Evolutionary conservation across 2,113 vertebrate species (phyloP), one percentile per base, ranked within the genome.

Genomic region (Lamprologus ornatipinnis): DNA sequence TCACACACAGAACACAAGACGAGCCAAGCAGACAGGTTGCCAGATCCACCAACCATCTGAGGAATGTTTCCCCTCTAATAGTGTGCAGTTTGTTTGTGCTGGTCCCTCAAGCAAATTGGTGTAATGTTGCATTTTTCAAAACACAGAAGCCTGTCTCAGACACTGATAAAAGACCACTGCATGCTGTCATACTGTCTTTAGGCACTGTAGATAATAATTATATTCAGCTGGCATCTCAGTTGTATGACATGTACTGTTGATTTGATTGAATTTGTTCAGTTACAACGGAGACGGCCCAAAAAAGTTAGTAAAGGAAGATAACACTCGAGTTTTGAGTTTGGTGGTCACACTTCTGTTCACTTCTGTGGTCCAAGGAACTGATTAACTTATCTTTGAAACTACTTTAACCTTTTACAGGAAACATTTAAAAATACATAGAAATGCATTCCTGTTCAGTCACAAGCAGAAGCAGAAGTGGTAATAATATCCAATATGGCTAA

Each of bases 21-120:
- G 6, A 60, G 89, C 85, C 91, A 92, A 83, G 81, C 37, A 15
- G 65, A 31, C 89, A 88, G 87, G 88, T 89, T 91, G 88, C 87
- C 89, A 94, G 87, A 93, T 88, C 83, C 78, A 87, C 55, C 83
- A 90, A 75, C 87, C 84, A 90, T 91, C 68, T 68, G 54, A 87
- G 88, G 93, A 94, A 95, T 93, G 93, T 85, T 89, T 94, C 91
- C 90, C 84, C 82, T 87, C 78, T 88, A 88, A 93, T 92, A 93
- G 90, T 55, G 87, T 81, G 80, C 28, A 68, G 87, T 88, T 88
- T 94, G 91, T 94, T 87, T 88, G 84, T 12, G 26, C 75, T 19
- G 49, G 55, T 79, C 85, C 78, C 23, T 83, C 42, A 28, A 81
- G 86, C 73, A 57, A 58, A 75, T 51, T 84, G 21, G 88, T 82